Base-by-base conservation (phyloP, 2,797 vertebrate species). In the Platyrinchus mystaceus region DNA sequence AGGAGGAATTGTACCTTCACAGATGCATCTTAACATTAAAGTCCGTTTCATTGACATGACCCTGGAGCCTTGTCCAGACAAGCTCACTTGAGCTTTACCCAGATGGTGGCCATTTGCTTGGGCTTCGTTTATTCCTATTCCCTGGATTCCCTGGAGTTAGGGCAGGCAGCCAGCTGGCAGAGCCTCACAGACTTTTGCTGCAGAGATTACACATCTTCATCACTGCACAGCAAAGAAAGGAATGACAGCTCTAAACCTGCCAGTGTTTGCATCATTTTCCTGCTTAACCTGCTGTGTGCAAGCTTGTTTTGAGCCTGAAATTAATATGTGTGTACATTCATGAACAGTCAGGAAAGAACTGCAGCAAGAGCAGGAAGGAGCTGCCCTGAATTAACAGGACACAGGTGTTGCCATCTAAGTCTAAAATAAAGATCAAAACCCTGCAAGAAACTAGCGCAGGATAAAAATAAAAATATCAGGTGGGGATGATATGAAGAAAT, bases 31-130 rank as follows among this genome's bases (percentile, higher is more conserved):
- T 94, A 90, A 94, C 97, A 91, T 93, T 95, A 93, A 97, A 97
- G 94, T 94, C 90, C 60, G 30, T 96, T 97, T 94, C 91, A 94
- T 97, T 96, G 96, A 97, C 95, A 94, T 96, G 97, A 97, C 97
- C 96, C 97, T 94, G 81, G 96, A 97, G 97, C 92, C 80, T 97
- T 97, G 97, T 98, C 96, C 96, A 97, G 96, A 97, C 96, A 97
- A 97, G 97, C 95, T 97, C 96, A 92, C 93, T 93, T 94, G 97
- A 97, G 97, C 96, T 97, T 96, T 96, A 36, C 96, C 94, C 98
- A 99, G 98, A 98, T 98, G 98, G 98, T 94, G 94, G 95, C 98
- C 98, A 98, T 98, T 98, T 98, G 97, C 96, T 98, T 86, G 60
- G 94, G 96, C 92, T 96, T 97, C 97, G 96, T 98, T 97, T 96